Base-by-base conservation (phyloP, 2,113 vertebrate genomes). In the Verasper variegatus region DNA sequence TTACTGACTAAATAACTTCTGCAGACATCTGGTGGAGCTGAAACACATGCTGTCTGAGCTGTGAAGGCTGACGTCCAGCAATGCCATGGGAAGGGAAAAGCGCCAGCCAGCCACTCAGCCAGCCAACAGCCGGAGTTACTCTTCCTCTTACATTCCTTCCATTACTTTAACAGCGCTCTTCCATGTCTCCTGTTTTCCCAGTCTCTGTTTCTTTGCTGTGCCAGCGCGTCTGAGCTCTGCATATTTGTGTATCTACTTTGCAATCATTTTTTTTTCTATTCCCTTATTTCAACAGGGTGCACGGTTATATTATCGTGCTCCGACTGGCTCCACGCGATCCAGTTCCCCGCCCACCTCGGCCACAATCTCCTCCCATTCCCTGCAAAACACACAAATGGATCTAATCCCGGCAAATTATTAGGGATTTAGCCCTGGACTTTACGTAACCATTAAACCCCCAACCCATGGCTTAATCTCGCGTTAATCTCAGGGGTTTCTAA, bases 321-420 rank as follows among this genome's bases (percentile, higher is more conserved):
- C 0, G 45, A 78, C 78, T 79, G 81, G 74, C 54, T 76, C 2
- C 5, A 63, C 8, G 37, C 20, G 27, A 64, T 68, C 23, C 51
- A 14, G 77, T 57, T 76, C 75, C 56, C 82, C 88, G 26, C 83
- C 85, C 82, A 75, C 55, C 35, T 54, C 66, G 17, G 4, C 66
- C 1, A 13, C 62, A 13, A 5, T 70, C 75, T 71, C 84, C 83
- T 77, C 82, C 79, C 85, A 65, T 74, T 84, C 51, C 13, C 79
- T n/a, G 61, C 65, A 75, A 74, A 86, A 81, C 76, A 75, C 68
- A 79, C 76, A 58, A 71, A 77, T 37, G 52, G 49, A 88, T 90
- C 68, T 95, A 96, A 96, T 95, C 95, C 89, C 81, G 80, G 84
- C 85, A 94, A 95, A 93, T 94, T 90, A 94, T 85, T 92, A 37